Percentiles rank a stretch among this genome's conserved stretches.
These are phyloP conservation scores for Sparus aurata DNA, from an alignment of 2,797 vertebrate species.

Conservation along the genomic window DNA sequence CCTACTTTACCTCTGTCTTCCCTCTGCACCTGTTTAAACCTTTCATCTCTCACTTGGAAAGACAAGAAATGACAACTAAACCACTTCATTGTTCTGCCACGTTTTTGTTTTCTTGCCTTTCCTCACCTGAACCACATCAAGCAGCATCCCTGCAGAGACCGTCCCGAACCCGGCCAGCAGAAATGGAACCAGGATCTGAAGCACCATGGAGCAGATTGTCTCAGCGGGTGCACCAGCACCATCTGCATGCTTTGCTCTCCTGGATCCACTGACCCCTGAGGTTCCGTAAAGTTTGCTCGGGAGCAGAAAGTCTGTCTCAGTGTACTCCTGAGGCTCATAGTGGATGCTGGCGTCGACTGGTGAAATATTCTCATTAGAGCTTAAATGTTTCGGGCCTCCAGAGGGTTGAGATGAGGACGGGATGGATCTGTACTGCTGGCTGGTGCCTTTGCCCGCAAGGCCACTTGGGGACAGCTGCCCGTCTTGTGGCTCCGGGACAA, in stretches of 20 bases:
- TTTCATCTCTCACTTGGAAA: background rate
- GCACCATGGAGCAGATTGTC: conserved; percentile 88
- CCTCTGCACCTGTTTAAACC: background rate
- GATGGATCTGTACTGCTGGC: conserved; percentile 62
- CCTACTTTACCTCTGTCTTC: background rate
- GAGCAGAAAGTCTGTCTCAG: conserved; percentile 90
- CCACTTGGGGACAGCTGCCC: conserved; percentile 80
- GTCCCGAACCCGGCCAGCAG: conserved; percentile 94
- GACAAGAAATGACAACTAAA: background rate
- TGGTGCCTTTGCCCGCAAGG: conserved; percentile 61
- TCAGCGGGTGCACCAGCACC: conserved; percentile 81
- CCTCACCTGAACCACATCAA: conserved; percentile 94
- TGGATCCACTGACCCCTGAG: conserved; percentile 49
- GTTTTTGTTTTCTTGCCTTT: background rate
- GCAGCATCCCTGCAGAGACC: conserved; percentile 93
- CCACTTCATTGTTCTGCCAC: background rate
- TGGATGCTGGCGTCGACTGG: conserved; percentile 5
- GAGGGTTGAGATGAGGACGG: conserved; percentile 16
- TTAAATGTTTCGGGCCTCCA: conserved; percentile 21
- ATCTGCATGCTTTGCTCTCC: conserved; percentile 29
- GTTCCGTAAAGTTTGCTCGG: conserved; percentile 74
- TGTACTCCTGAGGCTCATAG: conserved; percentile 60
- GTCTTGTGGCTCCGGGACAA: conserved; percentile 86
- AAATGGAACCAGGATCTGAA: conserved; percentile 95
- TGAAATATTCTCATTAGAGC: conserved; percentile 31